Conservation (phyloP, 2,797 vertebrate species). For the Novumbra hubbsi region DNA sequence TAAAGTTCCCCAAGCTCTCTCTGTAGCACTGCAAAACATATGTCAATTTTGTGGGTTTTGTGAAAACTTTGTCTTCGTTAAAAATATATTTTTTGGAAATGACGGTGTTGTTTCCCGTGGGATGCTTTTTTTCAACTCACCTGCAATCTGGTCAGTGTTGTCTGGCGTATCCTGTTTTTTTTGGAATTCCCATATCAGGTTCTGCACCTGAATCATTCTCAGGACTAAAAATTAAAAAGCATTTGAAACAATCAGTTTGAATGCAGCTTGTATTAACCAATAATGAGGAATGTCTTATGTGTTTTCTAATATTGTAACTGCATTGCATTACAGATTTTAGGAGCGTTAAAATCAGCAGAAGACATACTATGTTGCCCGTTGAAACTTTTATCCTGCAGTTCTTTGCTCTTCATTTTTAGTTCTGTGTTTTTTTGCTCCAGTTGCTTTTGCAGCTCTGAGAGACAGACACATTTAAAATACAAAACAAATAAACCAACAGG, state of each 20-base stretch:
- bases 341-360: not conserved
- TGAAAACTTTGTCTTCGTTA: not conserved
- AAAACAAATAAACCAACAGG: not conserved
- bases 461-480: not conserved
- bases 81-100: not conserved
- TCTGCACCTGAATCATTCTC: slow-evolving; percentile 32
- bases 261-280: not conserved
- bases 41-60: not conserved
- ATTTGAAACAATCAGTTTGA: not conserved
- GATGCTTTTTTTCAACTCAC: not conserved
- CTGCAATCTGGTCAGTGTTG: not conserved
- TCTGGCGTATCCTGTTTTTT: not conserved
- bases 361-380: not conserved
- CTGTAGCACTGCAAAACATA: slow-evolving; percentile 32
- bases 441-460: slow-evolving; percentile 41
- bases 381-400: slow-evolving; percentile 22
- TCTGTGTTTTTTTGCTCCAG: slow-evolving; percentile 35
- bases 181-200: slow-evolving; percentile 26
- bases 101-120: not conserved
- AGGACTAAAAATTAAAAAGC: slow-evolving; percentile 41
- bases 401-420: slow-evolving; percentile 25
- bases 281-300: not conserved
- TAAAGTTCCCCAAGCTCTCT: slow-evolving; percentile 22
- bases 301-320: not conserved
- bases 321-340: not conserved